phyloP scores from a whole-genome alignment of 2,797 vertebrate species.

The Gobio occitaniae region DNA sequence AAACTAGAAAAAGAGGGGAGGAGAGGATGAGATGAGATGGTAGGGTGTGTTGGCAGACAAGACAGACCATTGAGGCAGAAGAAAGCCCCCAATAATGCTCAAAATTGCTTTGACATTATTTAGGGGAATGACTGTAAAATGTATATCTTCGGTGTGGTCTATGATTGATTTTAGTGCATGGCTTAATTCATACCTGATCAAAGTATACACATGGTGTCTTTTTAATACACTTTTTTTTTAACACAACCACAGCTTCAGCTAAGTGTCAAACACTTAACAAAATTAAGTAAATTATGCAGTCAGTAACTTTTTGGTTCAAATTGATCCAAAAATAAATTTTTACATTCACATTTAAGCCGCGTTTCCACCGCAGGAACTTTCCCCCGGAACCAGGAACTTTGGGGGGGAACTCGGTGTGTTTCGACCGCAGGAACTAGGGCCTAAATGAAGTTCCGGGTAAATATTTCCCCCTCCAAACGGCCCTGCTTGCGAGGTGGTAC shows the following conservation, averaged over 20 bases:
- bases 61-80: not conserved
- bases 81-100: not conserved
- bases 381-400: no score
- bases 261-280: no score
- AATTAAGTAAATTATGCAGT: no score
- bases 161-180: not conserved
- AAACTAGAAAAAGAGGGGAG: slow-evolving; percentile 5
- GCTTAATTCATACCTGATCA: not conserved
- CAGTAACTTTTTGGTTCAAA: no score
- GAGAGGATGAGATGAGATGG: not conserved
- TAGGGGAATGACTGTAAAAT: not conserved
- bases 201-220: not conserved
- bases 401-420: no score
- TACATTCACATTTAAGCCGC: no score
- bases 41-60: slow-evolving; percentile 12
- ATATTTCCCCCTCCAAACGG: no score
- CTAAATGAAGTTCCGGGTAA: no score
- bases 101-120: not conserved
- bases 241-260: not conserved
- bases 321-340: no score
- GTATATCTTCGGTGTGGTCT: not conserved
- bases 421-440: no score
- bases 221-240: not conserved
- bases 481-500: no score
- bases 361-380: no score